Evolutionary conservation across 2,888 invertebrate species (phyloP).

Genomic region (Macrosiphum euphorbiae): DNA sequence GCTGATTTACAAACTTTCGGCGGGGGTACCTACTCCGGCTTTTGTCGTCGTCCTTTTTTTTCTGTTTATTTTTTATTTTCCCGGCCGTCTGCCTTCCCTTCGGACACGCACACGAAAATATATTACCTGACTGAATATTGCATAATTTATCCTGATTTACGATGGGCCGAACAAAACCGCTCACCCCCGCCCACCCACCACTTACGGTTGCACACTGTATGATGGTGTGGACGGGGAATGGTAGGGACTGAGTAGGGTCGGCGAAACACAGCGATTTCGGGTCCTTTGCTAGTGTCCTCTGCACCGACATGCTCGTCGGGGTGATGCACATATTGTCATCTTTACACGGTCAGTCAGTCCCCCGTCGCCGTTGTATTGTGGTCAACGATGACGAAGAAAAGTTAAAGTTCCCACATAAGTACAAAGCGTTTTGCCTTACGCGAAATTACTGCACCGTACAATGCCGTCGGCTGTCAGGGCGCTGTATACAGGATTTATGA

Average conservation of each 20-base stretch:
- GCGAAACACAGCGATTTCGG: background rate
- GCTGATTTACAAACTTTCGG: conserved; percentile 45
- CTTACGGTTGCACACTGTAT: background rate
- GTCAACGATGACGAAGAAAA: background rate
- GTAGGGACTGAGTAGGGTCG: background rate
- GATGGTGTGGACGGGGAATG: background rate
- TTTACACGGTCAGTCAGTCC: background rate
- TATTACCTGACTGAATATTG: conserved; percentile 46
- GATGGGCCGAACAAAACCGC: background rate
- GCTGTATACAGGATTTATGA: background rate
- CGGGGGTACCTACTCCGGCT: background rate
- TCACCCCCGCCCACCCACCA: background rate
- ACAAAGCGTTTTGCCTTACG: background rate
- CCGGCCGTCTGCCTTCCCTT: background rate
- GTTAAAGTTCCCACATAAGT: background rate
- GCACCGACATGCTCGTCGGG: background rate
- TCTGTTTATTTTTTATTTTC: conserved; percentile 26
- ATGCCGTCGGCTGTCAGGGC: background rate
- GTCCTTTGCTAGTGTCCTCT: background rate
- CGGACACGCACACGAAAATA: conserved; percentile 6
- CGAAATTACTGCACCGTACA: background rate
- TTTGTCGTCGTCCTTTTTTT: conserved; percentile 25
- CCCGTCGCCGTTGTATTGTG: background rate
- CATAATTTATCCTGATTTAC: conserved; percentile 61
- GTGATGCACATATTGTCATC: background rate